Evolutionary conservation across 2,113 vertebrate species (phyloP).

Genomic region (Marmota monax): DNA sequence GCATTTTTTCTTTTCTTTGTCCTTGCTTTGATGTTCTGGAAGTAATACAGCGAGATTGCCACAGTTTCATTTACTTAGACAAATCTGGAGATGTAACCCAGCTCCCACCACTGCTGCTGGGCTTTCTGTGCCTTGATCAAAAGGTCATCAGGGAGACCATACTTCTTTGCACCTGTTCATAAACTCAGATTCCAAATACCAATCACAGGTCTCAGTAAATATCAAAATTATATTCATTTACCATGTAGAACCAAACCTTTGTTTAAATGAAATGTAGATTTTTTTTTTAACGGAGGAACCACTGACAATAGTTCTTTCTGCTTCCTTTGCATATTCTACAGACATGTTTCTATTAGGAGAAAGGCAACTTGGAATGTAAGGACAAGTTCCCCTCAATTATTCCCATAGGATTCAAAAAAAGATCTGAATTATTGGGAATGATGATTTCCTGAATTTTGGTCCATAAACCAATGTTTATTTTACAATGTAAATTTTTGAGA

Average conservation of each 20-base stretch:
- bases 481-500: neutral
- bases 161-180: neutral
- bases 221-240: neutral
- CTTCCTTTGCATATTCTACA: neutral
- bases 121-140: neutral
- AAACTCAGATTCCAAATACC: conserved; percentile 29
- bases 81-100: neutral
- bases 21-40: neutral
- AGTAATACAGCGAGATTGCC: rapidly evolving
- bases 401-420: neutral
- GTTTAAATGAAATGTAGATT: neutral
- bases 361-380: conserved; percentile 46
- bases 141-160: neutral
- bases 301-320: neutral
- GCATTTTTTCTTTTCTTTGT: neutral
- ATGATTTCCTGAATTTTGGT: neutral
- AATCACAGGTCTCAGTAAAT: neutral
- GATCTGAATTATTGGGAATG: neutral
- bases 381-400: neutral
- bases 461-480: neutral
- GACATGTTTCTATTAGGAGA: conserved; percentile 11
- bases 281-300: neutral
- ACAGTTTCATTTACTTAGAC: neutral
- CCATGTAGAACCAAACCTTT: neutral
- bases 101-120: neutral